Percentiles rank a stretch among this genome's conserved stretches.
These are phyloP conservation scores for Denticeps clupeoides DNA, from an alignment of 2,797 vertebrate genomes.

Conservation along the genomic window DNA sequence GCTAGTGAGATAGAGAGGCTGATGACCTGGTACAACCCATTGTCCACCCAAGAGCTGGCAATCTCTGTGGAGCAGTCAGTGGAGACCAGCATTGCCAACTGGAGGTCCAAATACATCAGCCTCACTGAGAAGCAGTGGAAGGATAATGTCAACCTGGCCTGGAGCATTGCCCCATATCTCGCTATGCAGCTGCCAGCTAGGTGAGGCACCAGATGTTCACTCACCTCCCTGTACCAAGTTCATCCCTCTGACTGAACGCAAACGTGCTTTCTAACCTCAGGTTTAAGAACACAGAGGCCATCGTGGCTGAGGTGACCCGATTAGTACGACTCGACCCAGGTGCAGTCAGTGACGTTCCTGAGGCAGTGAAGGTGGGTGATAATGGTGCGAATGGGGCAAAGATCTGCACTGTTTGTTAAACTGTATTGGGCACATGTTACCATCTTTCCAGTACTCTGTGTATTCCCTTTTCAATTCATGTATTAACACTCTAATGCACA, in stretches of 20 bases:
- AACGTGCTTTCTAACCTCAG: constrained; percentile 47
- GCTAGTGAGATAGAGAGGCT: constrained; percentile 91
- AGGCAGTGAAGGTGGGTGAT: constrained; percentile 81
- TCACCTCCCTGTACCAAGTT: neutral
- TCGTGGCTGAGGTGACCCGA: constrained; percentile 87
- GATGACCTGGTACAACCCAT: constrained; percentile 93
- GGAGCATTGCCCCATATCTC: constrained; percentile 87
- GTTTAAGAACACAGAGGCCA: constrained; percentile 93
- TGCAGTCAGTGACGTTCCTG: constrained; percentile 84
- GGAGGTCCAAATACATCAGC: constrained; percentile 91
- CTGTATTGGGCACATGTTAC: no score
- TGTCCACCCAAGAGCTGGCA: constrained; percentile 82
- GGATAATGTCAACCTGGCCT: constrained; percentile 91
- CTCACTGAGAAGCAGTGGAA: constrained; percentile 97
- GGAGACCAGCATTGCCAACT: constrained; percentile 90
- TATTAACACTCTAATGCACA: no score
- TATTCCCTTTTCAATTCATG: no score
- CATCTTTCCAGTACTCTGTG: no score
- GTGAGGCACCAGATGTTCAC: constrained; percentile 33
- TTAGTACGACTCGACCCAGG: constrained; percentile 88
- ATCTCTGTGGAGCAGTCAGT: constrained; percentile 78
- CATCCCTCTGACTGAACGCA: no score
- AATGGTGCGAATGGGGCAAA: neutral
- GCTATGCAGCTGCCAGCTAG: constrained; percentile 86
- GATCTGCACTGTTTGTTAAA: no score